phyloP scores from a whole-genome alignment of 2,113 vertebrate species.

The Caranx melampygus region DNA sequence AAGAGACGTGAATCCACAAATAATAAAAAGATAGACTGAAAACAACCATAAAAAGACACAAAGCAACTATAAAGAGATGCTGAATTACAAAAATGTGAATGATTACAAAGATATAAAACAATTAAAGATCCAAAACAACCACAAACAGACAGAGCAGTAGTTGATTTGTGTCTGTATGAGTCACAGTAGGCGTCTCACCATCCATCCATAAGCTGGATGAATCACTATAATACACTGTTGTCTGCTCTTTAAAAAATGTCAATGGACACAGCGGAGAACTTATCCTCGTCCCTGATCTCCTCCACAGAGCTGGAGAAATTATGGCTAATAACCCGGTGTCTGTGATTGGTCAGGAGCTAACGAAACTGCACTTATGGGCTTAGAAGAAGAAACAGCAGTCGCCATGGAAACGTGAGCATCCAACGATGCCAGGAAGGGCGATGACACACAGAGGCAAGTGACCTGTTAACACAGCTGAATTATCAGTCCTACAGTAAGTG shows the following conservation, averaged over 20 bases:
- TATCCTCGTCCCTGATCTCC: no score
- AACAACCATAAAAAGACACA: not conserved
- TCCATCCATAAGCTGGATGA: no score
- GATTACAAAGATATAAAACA: no score
- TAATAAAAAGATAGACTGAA: not conserved
- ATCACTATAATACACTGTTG: no score
- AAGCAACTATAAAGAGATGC: no score
- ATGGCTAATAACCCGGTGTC: no score
- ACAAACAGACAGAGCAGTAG: no score
- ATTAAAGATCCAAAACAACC: no score
- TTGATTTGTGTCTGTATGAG: no score
- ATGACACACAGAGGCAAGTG: constrained; percentile 7
- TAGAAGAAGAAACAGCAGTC: not conserved
- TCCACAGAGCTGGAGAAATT: no score
- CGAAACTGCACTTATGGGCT: not conserved
- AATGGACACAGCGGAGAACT: not conserved
- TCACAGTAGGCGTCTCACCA: no score
- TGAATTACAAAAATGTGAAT: no score
- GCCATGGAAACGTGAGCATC: constrained; percentile 3
- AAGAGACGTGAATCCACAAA: not conserved
- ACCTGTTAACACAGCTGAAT: not conserved
- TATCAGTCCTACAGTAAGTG: not conserved
- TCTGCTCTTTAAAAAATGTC: not conserved
- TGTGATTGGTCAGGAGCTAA: not conserved
- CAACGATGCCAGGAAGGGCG: not conserved